Conservation (phyloP, 2,888 invertebrate genomes). For the Corbicula japonica region DNA sequence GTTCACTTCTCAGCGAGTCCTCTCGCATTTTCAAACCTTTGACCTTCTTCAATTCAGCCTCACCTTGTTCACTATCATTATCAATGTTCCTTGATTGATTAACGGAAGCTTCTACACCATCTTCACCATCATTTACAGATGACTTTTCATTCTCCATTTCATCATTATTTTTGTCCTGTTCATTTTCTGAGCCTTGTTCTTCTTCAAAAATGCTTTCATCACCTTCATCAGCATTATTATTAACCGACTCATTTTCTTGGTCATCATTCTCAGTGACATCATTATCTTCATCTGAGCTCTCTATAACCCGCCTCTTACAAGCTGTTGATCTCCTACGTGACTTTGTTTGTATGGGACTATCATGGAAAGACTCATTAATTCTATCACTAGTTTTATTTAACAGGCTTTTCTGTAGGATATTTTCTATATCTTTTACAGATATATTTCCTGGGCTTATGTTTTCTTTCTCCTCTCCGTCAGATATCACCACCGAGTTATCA, state of each 20-base stretch:
- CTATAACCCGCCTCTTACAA: slow-evolving; percentile 63
- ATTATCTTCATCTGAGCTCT: slow-evolving; percentile 74
- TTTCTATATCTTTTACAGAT: slow-evolving; percentile 47
- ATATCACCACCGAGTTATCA: slow-evolving; percentile 51
- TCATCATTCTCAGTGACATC: slow-evolving; percentile 41
- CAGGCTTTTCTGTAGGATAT: slow-evolving; percentile 58
- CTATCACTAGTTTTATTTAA: slow-evolving; percentile 28
- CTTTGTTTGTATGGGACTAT: slow-evolving; percentile 35
- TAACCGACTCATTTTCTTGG: neutral
- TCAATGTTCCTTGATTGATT: neutral
- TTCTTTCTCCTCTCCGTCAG: slow-evolving; percentile 49
- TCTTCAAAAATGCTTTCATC: neutral
- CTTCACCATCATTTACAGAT: slow-evolving; percentile 4
- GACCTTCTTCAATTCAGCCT: neutral
- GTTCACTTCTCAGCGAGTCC: too few species aligned
- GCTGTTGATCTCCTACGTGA: slow-evolving; percentile 46
- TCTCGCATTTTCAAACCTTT: neutral
- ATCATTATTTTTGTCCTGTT: neutral
- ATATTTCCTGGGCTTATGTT: slow-evolving; percentile 37
- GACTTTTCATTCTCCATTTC: slow-evolving; percentile 23
- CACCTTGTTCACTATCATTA: slow-evolving; percentile 2
- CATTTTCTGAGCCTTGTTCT: slow-evolving; percentile 1
- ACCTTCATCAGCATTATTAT: slow-evolving; percentile 7
- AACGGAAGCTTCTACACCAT: slow-evolving; percentile 1
- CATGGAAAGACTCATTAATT: slow-evolving; percentile 23